Evolutionary conservation across 1,140 invertebrate genomes (phyloP), one percentile per base, ranked within the genome.

Genomic region (Neodiprion pinetum): DNA sequence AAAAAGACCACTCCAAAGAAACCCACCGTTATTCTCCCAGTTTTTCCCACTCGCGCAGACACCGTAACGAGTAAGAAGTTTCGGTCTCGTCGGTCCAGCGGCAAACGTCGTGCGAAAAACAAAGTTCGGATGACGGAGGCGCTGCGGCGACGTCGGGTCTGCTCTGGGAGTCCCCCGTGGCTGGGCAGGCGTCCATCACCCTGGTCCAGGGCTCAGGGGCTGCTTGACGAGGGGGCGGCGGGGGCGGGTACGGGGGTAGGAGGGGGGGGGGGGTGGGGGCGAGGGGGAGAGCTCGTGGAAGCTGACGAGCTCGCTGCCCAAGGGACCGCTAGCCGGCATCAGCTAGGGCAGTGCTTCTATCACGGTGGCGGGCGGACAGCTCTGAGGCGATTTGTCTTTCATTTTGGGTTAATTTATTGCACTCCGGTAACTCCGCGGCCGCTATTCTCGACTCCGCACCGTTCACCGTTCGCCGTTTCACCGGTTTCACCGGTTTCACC

Each of bases 331-430:
- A 79, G 81, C 76, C 80, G 78, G 80, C 82, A 80, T 83, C 81
- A 82, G 75, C 80, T 81, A 68, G 9, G 79, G 80, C 79, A 23
- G 68, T 77, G 79, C 84, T 88, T 88, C 86, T 88, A 88, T 88
- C 87, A 88, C 85, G 82, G 82, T 79, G 84, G 85, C 82, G 86
- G 87, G 87, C 87, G 87, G 87, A 88, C 87, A 88, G 86, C 84
- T 88, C 80, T 74, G 81, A 82, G 81, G 86, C 86, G 87, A 88
- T 88, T 88, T 87, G 87, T 88, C 87, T 88, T 88, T 88, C 87
- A 88, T 88, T 88, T 88, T 84, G 87, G 82, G 85, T 84, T 88
- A 88, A 88, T 88, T 88, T 88, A 88, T 88, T 84, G 87, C 85
- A 78, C 82, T 78, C 79, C 75, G 80, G 78, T 82, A 80, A 80